phyloP scores from a whole-genome alignment of 2,113 vertebrate species.

The Pangasianodon hypophthalmus region DNA sequence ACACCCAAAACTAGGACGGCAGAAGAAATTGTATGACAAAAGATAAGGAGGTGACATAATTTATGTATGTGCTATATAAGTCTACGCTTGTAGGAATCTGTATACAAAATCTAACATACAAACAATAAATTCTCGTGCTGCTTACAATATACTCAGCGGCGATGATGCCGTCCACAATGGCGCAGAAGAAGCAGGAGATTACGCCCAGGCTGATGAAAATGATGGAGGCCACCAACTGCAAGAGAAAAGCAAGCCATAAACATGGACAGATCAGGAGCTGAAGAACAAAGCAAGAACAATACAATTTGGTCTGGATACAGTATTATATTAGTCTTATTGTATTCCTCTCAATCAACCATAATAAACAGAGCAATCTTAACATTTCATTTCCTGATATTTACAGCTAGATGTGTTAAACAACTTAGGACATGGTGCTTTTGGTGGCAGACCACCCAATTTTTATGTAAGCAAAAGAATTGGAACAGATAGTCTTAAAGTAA shows the following conservation, averaged over 20 bases:
- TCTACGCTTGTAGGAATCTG: neutral
- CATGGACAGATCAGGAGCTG: neutral
- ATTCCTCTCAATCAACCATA: neutral
- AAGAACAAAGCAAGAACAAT: neutral
- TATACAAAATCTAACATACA: no score
- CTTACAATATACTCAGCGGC: conserved; percentile 90
- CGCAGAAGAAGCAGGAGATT: conserved; percentile 87
- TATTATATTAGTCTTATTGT: neutral
- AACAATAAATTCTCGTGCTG: conserved; percentile 49
- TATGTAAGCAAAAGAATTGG: no score
- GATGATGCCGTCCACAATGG: conserved; percentile 88
- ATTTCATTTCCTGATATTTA: no score
- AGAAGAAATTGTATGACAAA: neutral
- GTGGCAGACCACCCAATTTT: no score
- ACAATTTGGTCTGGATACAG: neutral
- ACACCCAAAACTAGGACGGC: neutral
- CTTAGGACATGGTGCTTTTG: no score
- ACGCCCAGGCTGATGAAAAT: conserved; percentile 94
- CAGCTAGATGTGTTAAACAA: no score
- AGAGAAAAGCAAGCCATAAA: neutral
- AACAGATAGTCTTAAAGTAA: no score
- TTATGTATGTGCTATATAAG: neutral
- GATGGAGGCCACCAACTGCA: conserved; percentile 81
- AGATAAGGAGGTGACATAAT: neutral
- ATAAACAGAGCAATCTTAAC: neutral